Conservation (phyloP, 2,113 vertebrate genomes). For the Clarias batrachus region DNA sequence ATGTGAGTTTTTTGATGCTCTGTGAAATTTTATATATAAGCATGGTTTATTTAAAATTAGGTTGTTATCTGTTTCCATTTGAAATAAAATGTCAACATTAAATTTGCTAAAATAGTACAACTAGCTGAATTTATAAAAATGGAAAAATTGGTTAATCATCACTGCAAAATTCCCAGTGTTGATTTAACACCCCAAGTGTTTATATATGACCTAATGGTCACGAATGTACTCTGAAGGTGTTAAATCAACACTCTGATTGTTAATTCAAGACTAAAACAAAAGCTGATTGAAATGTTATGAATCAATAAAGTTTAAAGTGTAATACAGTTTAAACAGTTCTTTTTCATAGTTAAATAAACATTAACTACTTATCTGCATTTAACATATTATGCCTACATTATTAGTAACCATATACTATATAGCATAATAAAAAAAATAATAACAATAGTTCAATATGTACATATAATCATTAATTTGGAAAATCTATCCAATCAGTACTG, state of each 20-base stretch:
- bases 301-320: not conserved
- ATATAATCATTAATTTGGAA: slow-evolving; percentile 66
- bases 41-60: not conserved
- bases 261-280: not conserved
- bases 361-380: not conserved
- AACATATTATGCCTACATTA: not conserved
- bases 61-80: not conserved
- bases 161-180: no score
- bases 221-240: no score
- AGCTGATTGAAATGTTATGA: not conserved
- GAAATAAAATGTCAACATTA: not conserved
- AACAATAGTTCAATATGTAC: slow-evolving; percentile 51
- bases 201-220: no score
- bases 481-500: slow-evolving; percentile 57
- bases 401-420: no score
- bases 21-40: not conserved
- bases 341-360: not conserved
- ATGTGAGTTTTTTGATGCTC: not conserved
- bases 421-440: no score
- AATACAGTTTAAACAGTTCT: not conserved
- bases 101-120: not conserved
- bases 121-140: not conserved
- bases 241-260: no score
- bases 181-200: no score
- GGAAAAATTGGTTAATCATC: no score